Conservation (phyloP, 2,113 vertebrate species). For the Pholis gunnellus region DNA sequence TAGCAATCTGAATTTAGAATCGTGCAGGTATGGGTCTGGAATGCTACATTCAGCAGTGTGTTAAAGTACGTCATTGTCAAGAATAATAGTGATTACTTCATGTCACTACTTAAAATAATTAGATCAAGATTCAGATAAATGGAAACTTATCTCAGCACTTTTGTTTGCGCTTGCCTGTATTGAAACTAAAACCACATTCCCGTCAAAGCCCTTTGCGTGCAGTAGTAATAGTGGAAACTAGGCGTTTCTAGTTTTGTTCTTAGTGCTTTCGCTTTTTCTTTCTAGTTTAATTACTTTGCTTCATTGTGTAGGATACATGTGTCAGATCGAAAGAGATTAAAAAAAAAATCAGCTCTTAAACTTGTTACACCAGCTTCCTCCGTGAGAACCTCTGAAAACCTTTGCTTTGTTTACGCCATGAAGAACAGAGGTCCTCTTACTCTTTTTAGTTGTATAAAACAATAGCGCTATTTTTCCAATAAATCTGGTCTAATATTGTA, state of each 20-base stretch:
- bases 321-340: background rate
- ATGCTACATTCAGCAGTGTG: background rate
- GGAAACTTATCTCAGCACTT: slow-evolving; percentile 1
- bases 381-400: background rate
- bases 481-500: slow-evolving; percentile 10
- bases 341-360: slow-evolving; percentile 2
- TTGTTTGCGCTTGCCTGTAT: background rate
- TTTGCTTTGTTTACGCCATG: slow-evolving; percentile 4
- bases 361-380: background rate
- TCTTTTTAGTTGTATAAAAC: background rate
- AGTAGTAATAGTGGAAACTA: background rate
- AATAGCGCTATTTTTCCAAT: slow-evolving; percentile 7
- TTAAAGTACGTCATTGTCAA: slow-evolving; percentile 5
- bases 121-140: background rate
- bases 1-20: background rate
- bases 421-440: background rate
- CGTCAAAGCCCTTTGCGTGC: background rate
- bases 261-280: slow-evolving; percentile 27
- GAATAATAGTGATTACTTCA: background rate
- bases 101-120: background rate
- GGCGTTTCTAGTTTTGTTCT: background rate
- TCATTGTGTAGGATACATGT: background rate
- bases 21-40: background rate
- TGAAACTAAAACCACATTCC: slow-evolving; percentile 6
- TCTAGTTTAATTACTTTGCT: slow-evolving; percentile 23